Percentiles rank a stretch among this genome's conserved stretches.
Evolutionary conservation across 2,888 invertebrate genomes (phyloP).

Genomic region (Orthosia incerta): DNA sequence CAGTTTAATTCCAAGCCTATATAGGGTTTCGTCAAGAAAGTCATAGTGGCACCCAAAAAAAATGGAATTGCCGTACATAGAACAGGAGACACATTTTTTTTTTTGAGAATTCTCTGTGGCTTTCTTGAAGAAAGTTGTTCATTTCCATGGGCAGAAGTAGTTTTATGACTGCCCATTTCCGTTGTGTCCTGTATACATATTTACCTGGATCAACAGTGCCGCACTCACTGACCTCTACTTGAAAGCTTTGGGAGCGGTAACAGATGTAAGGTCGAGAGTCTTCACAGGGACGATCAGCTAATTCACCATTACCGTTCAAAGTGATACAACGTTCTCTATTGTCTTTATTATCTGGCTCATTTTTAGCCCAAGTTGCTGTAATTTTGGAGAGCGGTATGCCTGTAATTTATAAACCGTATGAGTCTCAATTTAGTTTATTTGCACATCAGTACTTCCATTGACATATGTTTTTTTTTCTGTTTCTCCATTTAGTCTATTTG

Average conservation of each 20-base stretch:
- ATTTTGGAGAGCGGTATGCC: background rate
- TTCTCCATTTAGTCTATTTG: background rate
- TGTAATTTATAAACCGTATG: background rate
- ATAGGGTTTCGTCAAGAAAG: too few species aligned
- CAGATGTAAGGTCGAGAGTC: background rate
- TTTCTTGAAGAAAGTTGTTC: too few species aligned
- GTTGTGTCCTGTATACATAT: background rate
- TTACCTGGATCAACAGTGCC: conserved; percentile 4
- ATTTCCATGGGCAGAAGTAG: too few species aligned
- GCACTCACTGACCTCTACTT: background rate
- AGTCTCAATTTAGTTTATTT: background rate
- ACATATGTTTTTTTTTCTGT: too few species aligned
- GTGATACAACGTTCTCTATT: conserved; percentile 2
- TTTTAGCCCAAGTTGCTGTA: background rate
- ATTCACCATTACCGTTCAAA: background rate
- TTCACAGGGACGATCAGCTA: background rate
- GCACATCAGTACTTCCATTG: too few species aligned
- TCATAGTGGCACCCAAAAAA: too few species aligned
- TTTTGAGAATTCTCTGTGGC: too few species aligned
- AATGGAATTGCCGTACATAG: too few species aligned
- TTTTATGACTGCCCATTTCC: too few species aligned
- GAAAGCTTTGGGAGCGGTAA: background rate
- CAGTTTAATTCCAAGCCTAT: background rate
- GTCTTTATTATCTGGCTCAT: conserved; percentile 3
- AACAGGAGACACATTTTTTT: too few species aligned